Percentiles rank a stretch among this genome's conserved stretches.
These are phyloP conservation scores for Panthera leo DNA, from an alignment of 2,113 vertebrate species.

Conservation along the genomic window DNA sequence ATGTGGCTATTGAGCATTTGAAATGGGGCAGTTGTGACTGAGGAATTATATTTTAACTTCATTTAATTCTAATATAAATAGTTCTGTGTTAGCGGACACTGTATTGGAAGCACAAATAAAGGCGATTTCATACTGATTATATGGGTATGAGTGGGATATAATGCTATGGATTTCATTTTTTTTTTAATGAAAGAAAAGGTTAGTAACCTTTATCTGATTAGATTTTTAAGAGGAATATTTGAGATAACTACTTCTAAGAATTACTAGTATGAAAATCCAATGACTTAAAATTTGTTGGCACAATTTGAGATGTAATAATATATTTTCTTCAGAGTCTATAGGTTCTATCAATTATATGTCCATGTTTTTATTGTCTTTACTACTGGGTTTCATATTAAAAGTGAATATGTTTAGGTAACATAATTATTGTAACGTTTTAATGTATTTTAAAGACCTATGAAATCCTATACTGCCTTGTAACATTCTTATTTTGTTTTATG, in stretches of 20 bases:
- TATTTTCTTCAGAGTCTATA: background rate
- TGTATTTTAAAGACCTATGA: constrained; percentile 66
- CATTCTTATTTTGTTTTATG: constrained; percentile 56
- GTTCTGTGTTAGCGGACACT: background rate
- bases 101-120: background rate
- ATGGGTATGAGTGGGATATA: background rate
- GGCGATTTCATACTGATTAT: constrained; percentile 10
- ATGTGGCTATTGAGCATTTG: background rate
- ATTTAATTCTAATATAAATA: constrained; percentile 14
- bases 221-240: constrained; percentile 50
- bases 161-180: background rate
- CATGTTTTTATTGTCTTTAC: constrained; percentile 20
- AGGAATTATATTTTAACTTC: constrained; percentile 5
- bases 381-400: constrained; percentile 51
- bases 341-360: background rate
- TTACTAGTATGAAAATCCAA: constrained; percentile 15
- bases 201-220: background rate
- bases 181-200: background rate
- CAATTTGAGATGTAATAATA: background rate
- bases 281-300: background rate
- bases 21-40: background rate
- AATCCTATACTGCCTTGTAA: constrained; percentile 55
- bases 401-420: constrained; percentile 30
- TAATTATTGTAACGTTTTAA: constrained; percentile 46
- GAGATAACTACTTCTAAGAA: background rate